Conservation (phyloP, 2,113 vertebrate genomes). For the Nibea coibor region DNA sequence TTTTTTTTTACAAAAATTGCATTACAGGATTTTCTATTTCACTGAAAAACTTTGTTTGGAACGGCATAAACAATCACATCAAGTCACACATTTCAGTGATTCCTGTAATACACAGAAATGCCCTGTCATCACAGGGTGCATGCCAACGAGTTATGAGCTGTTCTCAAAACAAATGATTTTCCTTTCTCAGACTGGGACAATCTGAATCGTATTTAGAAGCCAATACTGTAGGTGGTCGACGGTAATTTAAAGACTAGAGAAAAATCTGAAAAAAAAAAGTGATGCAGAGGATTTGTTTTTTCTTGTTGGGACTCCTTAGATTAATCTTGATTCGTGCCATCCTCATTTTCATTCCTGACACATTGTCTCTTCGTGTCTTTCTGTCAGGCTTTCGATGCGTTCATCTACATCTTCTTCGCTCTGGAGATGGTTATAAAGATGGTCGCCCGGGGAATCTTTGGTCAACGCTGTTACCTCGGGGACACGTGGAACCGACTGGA, state of each 20-base stretch:
- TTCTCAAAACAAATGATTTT: not conserved
- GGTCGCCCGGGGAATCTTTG: slow-evolving; percentile 97
- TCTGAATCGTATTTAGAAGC: not conserved
- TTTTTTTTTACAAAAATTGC: not conserved
- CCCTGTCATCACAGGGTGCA: not conserved
- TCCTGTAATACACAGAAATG: no score
- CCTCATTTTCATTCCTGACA: not conserved
- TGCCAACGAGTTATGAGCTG: not conserved
- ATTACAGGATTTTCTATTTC: not conserved
- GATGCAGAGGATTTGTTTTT: no score
- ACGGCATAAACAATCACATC: not conserved
- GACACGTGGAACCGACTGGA: slow-evolving; percentile 99
- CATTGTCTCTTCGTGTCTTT: slow-evolving; percentile 4
- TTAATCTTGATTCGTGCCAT: not conserved
- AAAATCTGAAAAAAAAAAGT: not conserved
- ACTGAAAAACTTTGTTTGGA: not conserved
- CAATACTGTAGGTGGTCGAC: not conserved
- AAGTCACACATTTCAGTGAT: not conserved
- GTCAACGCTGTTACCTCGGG: slow-evolving; percentile 94
- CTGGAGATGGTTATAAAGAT: slow-evolving; percentile 99
- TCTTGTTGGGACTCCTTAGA: not conserved
- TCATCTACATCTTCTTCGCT: slow-evolving; percentile 91
- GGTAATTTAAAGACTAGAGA: not conserved
- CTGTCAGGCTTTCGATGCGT: slow-evolving; percentile 81
- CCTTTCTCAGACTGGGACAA: not conserved